Base-by-base conservation (phyloP, 2,888 invertebrate genomes). In the Pristionchus entomophagus region DNA sequence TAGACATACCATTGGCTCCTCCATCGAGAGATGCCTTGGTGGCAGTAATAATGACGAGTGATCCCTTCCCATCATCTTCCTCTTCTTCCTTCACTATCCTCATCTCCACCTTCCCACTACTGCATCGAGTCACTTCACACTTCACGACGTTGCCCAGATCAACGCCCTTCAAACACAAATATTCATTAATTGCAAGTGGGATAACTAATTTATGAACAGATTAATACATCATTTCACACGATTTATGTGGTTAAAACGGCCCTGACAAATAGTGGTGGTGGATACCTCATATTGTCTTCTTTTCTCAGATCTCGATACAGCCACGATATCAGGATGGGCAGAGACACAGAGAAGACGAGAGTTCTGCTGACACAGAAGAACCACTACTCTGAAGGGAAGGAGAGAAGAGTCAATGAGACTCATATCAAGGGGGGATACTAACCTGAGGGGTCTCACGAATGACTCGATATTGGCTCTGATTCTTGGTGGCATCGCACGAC, bases 301-400 rank as follows among this genome's bases (percentile, higher is more conserved):
- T 65, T 90, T 91, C 62, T 92, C 92, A 22, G 88, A 83, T 78
- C 90, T 90, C 78, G 90, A 90, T 22, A 92, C 86, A 1, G 93
- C 91, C 4, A 93, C 90, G 81, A 93, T 88, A 77, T 93, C 93
- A 0, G 92, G 92, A 88, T 93, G 92, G 19, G 92, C 93, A 56
- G 87, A 89, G 62, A 93, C 87, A 19, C 91, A 91, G 38, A 93
- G 88, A 0, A 93, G 82, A 38, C 89, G 89, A 6, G 91, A 89
- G 83, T 92, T 91, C 80, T 91, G 92, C 83, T 91, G 90, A 49
- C 90, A 90, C 69, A 90, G 86, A 86, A 91, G 87, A 12, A 93
- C 91, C 26, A 91, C 88, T 56, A 88, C 90, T 82, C 77, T 69
- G 84, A 45, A 62, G 26, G 10, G 62, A 12, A 45, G 45, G 45